Evolutionary conservation across 2,888 invertebrate genomes (phyloP), one percentile per base, ranked within the genome.

Genomic region (Ichneumoninae sp.): DNA sequence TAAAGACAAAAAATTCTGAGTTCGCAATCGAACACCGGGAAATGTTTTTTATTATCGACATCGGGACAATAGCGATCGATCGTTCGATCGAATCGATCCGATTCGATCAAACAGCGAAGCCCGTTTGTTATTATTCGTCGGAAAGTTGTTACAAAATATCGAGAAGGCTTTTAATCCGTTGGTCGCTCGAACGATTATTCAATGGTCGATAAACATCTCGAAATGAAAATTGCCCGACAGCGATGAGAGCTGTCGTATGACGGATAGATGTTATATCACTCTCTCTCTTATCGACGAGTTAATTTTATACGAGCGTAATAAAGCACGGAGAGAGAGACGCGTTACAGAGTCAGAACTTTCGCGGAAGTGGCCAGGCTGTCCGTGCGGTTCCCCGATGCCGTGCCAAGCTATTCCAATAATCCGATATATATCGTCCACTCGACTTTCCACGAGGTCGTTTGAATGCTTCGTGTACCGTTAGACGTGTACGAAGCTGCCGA

Each of bases 351-450:
- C 80, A 84, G 80, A 85, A 90, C 91, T 90, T 91, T 91, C 90
- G 88, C 91, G 91, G 90, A 91, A 91, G 89, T 88, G 22, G 36
- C 69, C 19, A 36, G 36, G 26, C 66, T 44, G 85, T 87, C 86
- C 80, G 86, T 82, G 87, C 85, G 79, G 88, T 89, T 89, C 6
- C 87, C 87, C 70, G 71, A 72, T 83, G 88, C 88, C 88, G 90
- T 90, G 90, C 89, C 89, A 82, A 79, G 90, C 88, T 86, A 91
- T 91, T 89, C 87, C 88, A 89, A 89, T 91, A 90, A 91, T 90
- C 86, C 88, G 86, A 83, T 86, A 86, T 84, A 79, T 85, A 82
- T 85, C 85, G 83, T 62, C n/a, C 82, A 88, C 88, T 89, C 83
- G 88, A 91, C 91, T 92, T 92, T 92, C 91, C 91, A 91, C 87